Evolutionary conservation across 1,140 invertebrate genomes (phyloP).

Genomic region (Manduca sexta): DNA sequence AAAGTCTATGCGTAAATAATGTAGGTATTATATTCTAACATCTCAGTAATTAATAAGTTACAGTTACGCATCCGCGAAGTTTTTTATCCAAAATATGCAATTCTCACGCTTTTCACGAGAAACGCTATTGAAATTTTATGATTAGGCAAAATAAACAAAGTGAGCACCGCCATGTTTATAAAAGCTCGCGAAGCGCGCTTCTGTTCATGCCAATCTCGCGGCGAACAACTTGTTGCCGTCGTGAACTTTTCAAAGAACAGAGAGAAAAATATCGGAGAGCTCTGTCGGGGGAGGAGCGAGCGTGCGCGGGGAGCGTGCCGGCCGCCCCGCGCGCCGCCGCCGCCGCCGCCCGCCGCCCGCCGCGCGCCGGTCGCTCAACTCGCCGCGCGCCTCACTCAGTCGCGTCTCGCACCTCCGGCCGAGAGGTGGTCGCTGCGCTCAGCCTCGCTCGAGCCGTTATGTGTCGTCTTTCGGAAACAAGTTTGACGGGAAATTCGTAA

Average conservation of each 20-base stretch:
- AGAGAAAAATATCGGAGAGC: slow-evolving; percentile 40
- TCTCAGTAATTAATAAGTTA: too few species aligned
- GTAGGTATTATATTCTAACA: too few species aligned
- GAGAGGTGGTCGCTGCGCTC: slow-evolving; percentile 28
- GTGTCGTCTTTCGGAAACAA: slow-evolving; percentile 66
- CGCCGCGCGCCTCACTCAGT: slow-evolving; percentile 52
- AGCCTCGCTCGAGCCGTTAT: slow-evolving; percentile 50
- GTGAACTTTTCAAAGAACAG: slow-evolving; percentile 57
- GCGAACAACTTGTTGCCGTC: slow-evolving; percentile 69
- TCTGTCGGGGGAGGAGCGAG: slow-evolving; percentile 62
- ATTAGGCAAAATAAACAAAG: slow-evolving; percentile 68
- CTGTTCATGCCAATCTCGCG: slow-evolving; percentile 70
- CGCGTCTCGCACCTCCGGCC: slow-evolving; percentile 37
- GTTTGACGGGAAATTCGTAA: slow-evolving; percentile 70
- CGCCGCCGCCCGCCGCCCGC: slow-evolving; percentile 56
- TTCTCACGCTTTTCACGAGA: slow-evolving; percentile 30
- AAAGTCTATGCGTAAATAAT: too few species aligned
- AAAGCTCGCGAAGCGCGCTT: slow-evolving; percentile 68
- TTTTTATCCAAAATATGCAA: slow-evolving; percentile 1
- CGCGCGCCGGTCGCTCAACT: slow-evolving; percentile 54
- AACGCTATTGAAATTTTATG: slow-evolving; percentile 56
- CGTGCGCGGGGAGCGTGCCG: slow-evolving; percentile 50
- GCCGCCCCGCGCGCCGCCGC: too few species aligned
- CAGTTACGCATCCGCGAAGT: too few species aligned
- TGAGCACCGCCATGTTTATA: slow-evolving; percentile 67